These are phyloP conservation scores for Blastomussa wellsi DNA, from an alignment of 92 coral and sea anemone genomes.

Conservation along the genomic window DNA sequence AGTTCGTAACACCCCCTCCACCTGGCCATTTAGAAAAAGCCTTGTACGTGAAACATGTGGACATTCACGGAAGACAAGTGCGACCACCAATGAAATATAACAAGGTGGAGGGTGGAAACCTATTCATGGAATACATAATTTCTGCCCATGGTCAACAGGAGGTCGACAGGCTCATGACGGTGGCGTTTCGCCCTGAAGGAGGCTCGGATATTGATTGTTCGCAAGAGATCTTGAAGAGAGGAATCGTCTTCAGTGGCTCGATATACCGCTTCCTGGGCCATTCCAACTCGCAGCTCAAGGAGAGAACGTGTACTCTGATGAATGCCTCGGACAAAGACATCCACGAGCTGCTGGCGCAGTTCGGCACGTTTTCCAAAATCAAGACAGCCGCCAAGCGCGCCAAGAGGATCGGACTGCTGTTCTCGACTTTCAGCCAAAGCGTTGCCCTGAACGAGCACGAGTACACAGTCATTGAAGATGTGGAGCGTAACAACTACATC, in stretches of 20 bases:
- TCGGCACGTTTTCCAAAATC: constrained; percentile 78
- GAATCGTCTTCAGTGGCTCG: constrained; percentile 61
- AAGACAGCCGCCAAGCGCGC: constrained; percentile 78
- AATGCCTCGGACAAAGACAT: constrained; percentile 77
- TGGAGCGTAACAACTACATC: constrained; percentile 55
- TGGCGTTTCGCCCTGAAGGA: constrained; percentile 43
- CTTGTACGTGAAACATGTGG: constrained; percentile 69
- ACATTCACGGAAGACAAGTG: constrained; percentile 59
- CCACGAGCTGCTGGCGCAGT: constrained; percentile 65
- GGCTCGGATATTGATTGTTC: constrained; percentile 33
- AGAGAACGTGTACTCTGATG: constrained; percentile 78
- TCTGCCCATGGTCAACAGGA: constrained; percentile 50
- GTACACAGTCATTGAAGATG: constrained; percentile 65
- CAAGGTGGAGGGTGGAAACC: constrained; percentile 60
- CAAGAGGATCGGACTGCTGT: constrained; percentile 81
- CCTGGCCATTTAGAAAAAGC: constrained; percentile 48
- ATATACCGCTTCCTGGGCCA: constrained; percentile 85
- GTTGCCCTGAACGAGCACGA: constrained; percentile 63
- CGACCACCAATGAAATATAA: constrained; percentile 60
- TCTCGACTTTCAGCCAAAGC: constrained; percentile 74
- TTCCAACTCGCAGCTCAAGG: constrained; percentile 81
- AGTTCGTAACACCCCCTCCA: constrained; percentile 69
- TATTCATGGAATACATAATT: constrained; percentile 68
- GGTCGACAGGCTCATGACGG: constrained; percentile 70
- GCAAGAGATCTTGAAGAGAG: constrained; percentile 67